Evolutionary conservation across 2,888 invertebrate genomes (phyloP).

Genomic region (Hypsopygia costalis): DNA sequence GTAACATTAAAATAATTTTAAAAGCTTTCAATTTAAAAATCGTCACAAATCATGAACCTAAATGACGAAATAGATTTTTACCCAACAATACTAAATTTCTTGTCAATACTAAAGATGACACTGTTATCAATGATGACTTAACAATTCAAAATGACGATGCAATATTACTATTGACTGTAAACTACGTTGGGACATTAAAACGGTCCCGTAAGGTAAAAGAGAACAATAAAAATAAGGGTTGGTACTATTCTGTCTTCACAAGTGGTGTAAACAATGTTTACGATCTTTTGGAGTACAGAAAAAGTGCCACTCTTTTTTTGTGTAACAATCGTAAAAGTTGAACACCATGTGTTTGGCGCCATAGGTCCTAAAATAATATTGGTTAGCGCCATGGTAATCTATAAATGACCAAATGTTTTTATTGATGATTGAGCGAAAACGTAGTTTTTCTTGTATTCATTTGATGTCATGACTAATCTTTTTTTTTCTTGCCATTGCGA

Average conservation of each 20-base stretch:
- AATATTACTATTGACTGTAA: conserved; percentile 21
- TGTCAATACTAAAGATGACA: too few relatives aligned
- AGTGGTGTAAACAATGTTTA: conserved; percentile 65
- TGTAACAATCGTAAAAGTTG: conserved; percentile 21
- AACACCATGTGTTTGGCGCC: conserved; percentile 71
- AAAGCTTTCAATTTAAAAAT: too few relatives aligned
- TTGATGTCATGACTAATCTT: too few relatives aligned
- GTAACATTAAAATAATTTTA: too few relatives aligned
- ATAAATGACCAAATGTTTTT: conserved; percentile 18
- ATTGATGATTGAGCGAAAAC: conserved; percentile 3
- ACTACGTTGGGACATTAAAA: conserved; percentile 30
- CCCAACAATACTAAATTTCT: too few relatives aligned
- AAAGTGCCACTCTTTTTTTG: conserved; percentile 46
- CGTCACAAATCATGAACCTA: too few relatives aligned
- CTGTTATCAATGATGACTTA: background rate
- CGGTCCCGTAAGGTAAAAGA: conserved; percentile 24
- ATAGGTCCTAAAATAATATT: conserved; percentile 55
- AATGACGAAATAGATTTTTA: too few relatives aligned
- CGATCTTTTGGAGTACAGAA: conserved; percentile 41
- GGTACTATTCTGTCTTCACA: conserved; percentile 25
- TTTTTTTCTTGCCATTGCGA: too few relatives aligned
- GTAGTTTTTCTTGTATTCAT: conserved; percentile 1
- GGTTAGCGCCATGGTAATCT: conserved; percentile 35
- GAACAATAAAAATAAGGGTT: conserved; percentile 32
- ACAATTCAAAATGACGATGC: conserved; percentile 6